Base-by-base conservation (phyloP, 2,888 invertebrate species). In the Lathronympha strigana region DNA sequence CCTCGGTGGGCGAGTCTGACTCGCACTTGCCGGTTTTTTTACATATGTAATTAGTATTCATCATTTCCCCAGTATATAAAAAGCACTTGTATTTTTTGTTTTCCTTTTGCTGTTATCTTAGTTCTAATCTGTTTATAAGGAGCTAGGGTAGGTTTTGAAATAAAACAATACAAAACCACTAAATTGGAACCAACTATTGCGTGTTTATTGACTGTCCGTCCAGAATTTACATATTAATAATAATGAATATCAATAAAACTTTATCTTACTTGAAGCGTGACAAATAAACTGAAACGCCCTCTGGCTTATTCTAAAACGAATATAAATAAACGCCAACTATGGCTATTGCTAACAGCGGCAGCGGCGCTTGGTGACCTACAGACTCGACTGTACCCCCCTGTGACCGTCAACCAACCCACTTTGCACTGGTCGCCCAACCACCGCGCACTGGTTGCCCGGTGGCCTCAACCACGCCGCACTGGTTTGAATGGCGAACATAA, bases 171-270 rank as follows among this genome's bases (percentile, higher is more conserved):
- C 69, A 76, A 76, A 79, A 54, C 54, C 84, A 73, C 82, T 86
- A 87, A 84, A 85, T 88, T 90, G 87, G 88, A 92, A 92, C 88
- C 87, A 90, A 90, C 92, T 92, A 92, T 92, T 91, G 92, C 90
- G 87, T 90, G 91, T 93, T 93, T 93, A 93, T 91, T 92, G 92
- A 93, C 91, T 87, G 78, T 81, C 81, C 86, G 90, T 90, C 88
- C 86, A 86, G 84, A 86, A 87, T 82, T 87, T 88, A 88, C 84
- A 86, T 72, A 83, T 80, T 80, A 61, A 67, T 89, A 86, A 86
- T 76, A 82, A 84, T 89, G 86, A 86, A 87, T 82, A 75, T 76
- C 75, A 87, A 81, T 86, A 81, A 86, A 86, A 83, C 71, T 45
- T 78, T 71, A 79, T 77, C 79, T 84, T 84, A 84, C 82, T 84